These are phyloP conservation scores for Meganola albula DNA, from an alignment of 2,888 invertebrate genomes.

Conservation along the genomic window DNA sequence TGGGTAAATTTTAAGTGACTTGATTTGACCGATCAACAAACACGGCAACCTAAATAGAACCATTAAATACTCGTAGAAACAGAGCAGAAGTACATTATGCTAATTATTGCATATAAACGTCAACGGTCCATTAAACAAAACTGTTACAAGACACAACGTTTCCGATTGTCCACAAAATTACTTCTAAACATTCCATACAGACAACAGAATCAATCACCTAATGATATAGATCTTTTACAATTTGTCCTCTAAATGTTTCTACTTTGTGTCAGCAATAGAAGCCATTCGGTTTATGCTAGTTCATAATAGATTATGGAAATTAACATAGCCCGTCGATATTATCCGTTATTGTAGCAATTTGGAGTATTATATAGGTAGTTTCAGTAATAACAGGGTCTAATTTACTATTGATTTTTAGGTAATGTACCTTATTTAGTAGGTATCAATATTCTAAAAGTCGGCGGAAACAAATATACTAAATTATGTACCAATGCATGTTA, in stretches of 20 bases:
- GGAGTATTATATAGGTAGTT: too few species aligned
- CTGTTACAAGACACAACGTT: slow-evolving; percentile 13
- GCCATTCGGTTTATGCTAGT: slow-evolving; percentile 18
- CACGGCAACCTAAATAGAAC: too few species aligned
- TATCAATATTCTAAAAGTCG: too few species aligned
- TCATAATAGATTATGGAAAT: slow-evolving; percentile 26
- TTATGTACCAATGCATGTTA: too few species aligned
- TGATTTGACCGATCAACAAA: too few species aligned
- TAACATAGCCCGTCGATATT: slow-evolving; percentile 2
- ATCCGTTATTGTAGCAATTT: neutral
- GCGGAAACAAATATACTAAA: too few species aligned
- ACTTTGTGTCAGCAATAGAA: slow-evolving; percentile 19
- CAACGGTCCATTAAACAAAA: neutral
- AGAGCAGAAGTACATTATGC: too few species aligned
- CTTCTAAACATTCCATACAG: slow-evolving; percentile 20
- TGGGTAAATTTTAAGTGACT: too few species aligned
- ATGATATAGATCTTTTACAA: slow-evolving; percentile 24
- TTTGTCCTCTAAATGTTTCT: slow-evolving; percentile 30
- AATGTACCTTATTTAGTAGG: too few species aligned
- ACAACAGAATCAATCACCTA: slow-evolving; percentile 27
- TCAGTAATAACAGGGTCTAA: too few species aligned
- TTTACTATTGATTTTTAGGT: too few species aligned
- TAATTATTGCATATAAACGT: neutral
- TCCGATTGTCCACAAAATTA: slow-evolving; percentile 29
- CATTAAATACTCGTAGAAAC: too few species aligned